Evolutionary conservation across 2,113 vertebrate genomes (phyloP), one percentile per base, ranked within the genome.

Genomic region (Tupaia tana): DNA sequence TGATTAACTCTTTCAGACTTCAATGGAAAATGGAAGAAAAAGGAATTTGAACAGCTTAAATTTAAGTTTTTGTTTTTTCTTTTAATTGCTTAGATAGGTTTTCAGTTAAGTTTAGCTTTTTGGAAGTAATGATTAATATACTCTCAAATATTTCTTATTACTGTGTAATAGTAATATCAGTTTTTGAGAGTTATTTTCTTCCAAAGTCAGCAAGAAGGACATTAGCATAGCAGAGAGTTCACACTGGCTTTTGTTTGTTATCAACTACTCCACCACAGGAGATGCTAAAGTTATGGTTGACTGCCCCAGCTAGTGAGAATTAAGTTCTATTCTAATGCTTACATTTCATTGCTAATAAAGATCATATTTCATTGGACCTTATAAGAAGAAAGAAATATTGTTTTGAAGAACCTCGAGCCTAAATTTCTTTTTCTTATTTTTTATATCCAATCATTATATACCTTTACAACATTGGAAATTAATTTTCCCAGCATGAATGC

Each of bases 171-270:
- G 18, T 31, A 34, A 91, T 79, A 16, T 11, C 4, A 29, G 43
- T 63, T 70, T 90, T 31, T 70, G 14, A 94, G 78, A 93, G 20
- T 61, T 69, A n/a, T 77, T 82, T 92, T 91, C 52, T 92, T 59
- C 31, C 6, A 78, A 54, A 86, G 31, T 54, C 8, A 29, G 24
- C 4, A 63, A 29, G 14, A 14, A 69, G 18, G 34, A 43, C 31
- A 43, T 84, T 6, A 12, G 34, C 12, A 69, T n/a, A 67, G 18
- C 9, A 31, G 9, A 67, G 29, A 15, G 18, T 78, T 77, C 16
- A 25, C 0, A 1, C 20, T 25, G 1, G 54, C 25, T 96, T 88
- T 73, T 24, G 1, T 14, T 56, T 19, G 18, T 69, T 69, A 63
- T 27, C 59, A 2, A 8, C 5, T 58, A 6, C 66, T 59, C 10